Conservation (phyloP, 2,113 vertebrate genomes). For the Tragelaphus imberbis region DNA sequence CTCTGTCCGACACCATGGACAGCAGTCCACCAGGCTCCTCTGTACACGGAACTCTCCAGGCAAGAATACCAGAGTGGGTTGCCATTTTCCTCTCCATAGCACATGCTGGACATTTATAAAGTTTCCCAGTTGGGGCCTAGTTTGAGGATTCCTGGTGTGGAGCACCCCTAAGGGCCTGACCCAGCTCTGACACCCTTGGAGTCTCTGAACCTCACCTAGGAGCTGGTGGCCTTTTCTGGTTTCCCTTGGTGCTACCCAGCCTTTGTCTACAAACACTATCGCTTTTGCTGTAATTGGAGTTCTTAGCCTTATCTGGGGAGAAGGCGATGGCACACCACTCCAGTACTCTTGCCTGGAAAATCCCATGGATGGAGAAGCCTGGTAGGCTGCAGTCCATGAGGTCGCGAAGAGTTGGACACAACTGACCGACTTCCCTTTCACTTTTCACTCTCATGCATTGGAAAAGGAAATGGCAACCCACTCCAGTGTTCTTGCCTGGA, state of each 20-base stretch:
- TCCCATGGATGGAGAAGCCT: too few species aligned
- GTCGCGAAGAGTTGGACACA: too few species aligned
- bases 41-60: not conserved
- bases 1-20: not conserved
- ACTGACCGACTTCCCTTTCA: too few species aligned
- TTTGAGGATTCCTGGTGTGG: not conserved
- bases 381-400: too few species aligned
- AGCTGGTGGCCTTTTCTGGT: not conserved
- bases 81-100: not conserved
- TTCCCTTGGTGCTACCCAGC: not conserved
- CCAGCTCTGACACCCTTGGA: not conserved
- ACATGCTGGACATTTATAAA: not conserved
- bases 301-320: not conserved
- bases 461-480: too few species aligned
- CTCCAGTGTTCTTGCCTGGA: too few species aligned
- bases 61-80: not conserved
- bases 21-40: not conserved
- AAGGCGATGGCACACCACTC: too few species aligned
- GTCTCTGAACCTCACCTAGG: not conserved
- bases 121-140: not conserved
- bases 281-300: not conserved
- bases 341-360: too few species aligned
- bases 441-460: too few species aligned
- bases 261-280: not conserved
- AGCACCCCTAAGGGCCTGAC: not conserved